phyloP scores from a whole-genome alignment of 1,140 invertebrate genomes.

The Copidosoma floridanum region DNA sequence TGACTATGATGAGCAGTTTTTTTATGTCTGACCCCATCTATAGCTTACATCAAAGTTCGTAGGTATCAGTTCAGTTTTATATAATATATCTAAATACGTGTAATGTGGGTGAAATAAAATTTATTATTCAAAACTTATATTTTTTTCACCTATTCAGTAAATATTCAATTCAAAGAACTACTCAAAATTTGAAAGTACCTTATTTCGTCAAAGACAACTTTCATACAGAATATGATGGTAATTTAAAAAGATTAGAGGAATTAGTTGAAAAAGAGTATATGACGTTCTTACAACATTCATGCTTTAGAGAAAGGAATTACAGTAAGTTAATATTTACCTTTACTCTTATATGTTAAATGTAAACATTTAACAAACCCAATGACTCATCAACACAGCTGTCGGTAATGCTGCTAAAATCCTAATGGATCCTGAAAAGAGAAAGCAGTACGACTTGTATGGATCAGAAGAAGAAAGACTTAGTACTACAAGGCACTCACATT shows the following conservation, averaged over 20 bases:
- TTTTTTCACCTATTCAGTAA: conserved; percentile 62
- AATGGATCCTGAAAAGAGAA: conserved; percentile 89
- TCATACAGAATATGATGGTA: conserved; percentile 88
- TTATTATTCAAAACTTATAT: background rate
- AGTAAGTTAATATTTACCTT: conserved; percentile 60
- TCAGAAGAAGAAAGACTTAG: conserved; percentile 61
- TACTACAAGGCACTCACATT: conserved; percentile 45
- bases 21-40: conserved; percentile 94
- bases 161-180: conserved; percentile 76
- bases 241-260: conserved; percentile 82
- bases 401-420: conserved; percentile 95
- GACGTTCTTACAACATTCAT: conserved; percentile 80
- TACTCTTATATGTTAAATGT: background rate
- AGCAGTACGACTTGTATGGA: conserved; percentile 91
- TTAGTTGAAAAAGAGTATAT: conserved; percentile 96
- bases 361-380: conserved; percentile 17
- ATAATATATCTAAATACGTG: background rate
- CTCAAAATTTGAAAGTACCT: conserved; percentile 75
- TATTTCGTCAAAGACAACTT: conserved; percentile 98
- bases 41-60: conserved; percentile 79
- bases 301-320: conserved; percentile 89
- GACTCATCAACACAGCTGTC: conserved; percentile 61
- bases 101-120: too few species aligned
- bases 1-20: conserved; percentile 92
- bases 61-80: conserved; percentile 52